Percentiles rank a stretch among this genome's conserved stretches.
These are phyloP conservation scores for Deilephila porcellus DNA, from an alignment of 2,888 invertebrate genomes.

Conservation along the genomic window DNA sequence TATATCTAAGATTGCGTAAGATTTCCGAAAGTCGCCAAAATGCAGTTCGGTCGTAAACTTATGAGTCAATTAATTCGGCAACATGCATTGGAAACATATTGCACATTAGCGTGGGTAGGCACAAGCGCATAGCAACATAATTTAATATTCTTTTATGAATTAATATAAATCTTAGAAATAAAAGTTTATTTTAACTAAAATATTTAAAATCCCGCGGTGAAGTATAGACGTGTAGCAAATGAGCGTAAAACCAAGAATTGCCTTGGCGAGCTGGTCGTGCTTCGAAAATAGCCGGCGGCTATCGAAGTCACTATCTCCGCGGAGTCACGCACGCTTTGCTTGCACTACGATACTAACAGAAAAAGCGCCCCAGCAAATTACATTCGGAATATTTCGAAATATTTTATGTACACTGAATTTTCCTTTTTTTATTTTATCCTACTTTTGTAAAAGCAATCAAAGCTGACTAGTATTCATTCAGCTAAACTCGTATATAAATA, in stretches of 20 bases:
- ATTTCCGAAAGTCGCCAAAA: too few relatives aligned
- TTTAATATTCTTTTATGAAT: too few relatives aligned
- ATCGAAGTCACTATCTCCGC: constrained; percentile 43
- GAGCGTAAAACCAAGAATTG: constrained; percentile 43
- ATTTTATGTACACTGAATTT: neutral
- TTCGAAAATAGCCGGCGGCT: constrained; percentile 52
- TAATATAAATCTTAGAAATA: neutral
- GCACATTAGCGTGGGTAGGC: too few relatives aligned
- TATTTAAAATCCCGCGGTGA: neutral
- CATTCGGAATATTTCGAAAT: neutral
- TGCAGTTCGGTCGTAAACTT: too few relatives aligned
- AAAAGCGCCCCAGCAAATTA: constrained; percentile 16
- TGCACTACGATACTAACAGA: constrained; percentile 36
- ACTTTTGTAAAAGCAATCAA: too few relatives aligned
- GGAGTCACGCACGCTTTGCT: constrained; percentile 45
- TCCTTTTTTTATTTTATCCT: neutral
- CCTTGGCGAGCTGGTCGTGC: constrained; percentile 50
- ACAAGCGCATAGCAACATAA: too few relatives aligned
- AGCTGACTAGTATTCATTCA: too few relatives aligned
- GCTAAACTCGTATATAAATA: too few relatives aligned
- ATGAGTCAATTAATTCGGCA: too few relatives aligned
- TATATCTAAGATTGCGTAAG: too few relatives aligned
- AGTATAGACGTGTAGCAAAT: constrained; percentile 31
- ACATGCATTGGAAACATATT: too few relatives aligned
- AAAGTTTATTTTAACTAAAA: neutral